phyloP scores from a whole-genome alignment of 2,113 vertebrate genomes.

The Ancistrus triradiatus region DNA sequence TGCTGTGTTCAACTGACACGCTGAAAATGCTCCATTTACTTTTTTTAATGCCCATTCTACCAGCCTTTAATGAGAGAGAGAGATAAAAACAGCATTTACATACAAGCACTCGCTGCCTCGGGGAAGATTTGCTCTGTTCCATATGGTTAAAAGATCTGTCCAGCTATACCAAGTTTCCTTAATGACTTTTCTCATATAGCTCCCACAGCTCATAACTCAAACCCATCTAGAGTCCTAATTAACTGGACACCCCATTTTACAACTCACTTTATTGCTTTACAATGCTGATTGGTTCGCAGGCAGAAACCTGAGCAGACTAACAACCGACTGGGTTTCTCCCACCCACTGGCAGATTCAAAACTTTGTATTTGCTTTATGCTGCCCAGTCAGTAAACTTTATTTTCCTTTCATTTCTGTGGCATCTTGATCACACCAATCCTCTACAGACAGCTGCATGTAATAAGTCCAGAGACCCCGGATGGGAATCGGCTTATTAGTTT shows the following conservation, averaged over 20 bases:
- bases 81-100: constrained; percentile 24
- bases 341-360: background rate
- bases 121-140: constrained; percentile 31
- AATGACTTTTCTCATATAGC: constrained; percentile 23
- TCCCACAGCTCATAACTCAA: constrained; percentile 43
- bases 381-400: constrained; percentile 23
- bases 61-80: constrained; percentile 7
- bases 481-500: constrained; percentile 43
- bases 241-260: constrained; percentile 29
- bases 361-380: constrained; percentile 16
- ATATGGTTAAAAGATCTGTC: constrained; percentile 29
- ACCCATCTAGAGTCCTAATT: constrained; percentile 36
- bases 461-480: constrained; percentile 38
- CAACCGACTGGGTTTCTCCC: constrained; percentile 7
- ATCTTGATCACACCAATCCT: constrained; percentile 34
- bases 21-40: constrained; percentile 23
- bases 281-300: constrained; percentile 33
- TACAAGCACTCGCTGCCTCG: constrained; percentile 2
- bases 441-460: constrained; percentile 30
- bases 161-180: constrained; percentile 22
- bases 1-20: constrained; percentile 14
- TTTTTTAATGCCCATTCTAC: constrained; percentile 20
- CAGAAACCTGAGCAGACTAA: constrained; percentile 26
- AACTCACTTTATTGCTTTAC: constrained; percentile 36
- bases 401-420: constrained; percentile 28